Percentiles rank a stretch among this genome's conserved stretches.
These are phyloP conservation scores for Pachyseris speciosa DNA, from an alignment of 64 coral and sea anemone species.

Conservation along the genomic window DNA sequence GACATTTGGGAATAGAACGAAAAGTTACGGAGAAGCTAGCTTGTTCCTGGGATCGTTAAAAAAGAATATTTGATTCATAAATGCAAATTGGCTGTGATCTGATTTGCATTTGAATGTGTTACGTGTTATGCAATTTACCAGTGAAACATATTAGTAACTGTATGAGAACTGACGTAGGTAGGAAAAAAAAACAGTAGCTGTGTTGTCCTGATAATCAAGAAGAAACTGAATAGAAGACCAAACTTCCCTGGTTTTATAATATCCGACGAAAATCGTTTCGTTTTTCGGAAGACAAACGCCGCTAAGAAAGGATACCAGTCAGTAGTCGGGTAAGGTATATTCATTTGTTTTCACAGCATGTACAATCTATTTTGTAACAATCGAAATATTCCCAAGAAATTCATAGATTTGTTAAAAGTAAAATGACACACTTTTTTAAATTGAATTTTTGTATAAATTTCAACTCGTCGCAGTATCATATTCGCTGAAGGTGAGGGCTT, in stretches of 20 bases:
- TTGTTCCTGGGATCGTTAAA: no score
- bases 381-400: background rate
- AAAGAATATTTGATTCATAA: background rate
- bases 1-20: no score
- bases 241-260: background rate
- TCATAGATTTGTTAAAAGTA: no score
- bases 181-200: background rate
- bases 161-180: background rate
- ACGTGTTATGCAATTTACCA: background rate
- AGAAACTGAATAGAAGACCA: background rate
- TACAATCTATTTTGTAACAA: background rate
- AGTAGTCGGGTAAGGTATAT: background rate
- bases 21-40: no score
- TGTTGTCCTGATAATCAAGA: background rate
- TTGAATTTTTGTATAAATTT: no score
- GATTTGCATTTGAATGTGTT: conserved; percentile 41
- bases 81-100: conserved; percentile 7
- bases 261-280: background rate
- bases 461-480: background rate
- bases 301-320: background rate
- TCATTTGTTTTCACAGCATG: background rate
- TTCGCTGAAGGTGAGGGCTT: background rate
- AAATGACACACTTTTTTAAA: background rate
- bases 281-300: background rate
- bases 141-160: background rate